Base-by-base conservation (phyloP, 2,888 invertebrate genomes). In the Bombyx huttoni region DNA sequence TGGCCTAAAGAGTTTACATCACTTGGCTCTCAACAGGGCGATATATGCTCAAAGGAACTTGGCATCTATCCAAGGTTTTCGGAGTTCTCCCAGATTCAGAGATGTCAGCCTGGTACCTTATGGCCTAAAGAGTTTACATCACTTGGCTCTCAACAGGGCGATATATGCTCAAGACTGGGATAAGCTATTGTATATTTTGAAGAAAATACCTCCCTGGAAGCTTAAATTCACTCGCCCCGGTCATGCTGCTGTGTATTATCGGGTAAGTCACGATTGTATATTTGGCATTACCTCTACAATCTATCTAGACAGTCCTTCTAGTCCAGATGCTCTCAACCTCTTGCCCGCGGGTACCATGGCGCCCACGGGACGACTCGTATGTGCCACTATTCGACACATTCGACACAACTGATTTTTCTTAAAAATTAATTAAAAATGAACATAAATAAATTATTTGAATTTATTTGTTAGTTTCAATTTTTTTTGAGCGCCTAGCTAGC, bases 131-230 rank as follows among this genome's bases (percentile, higher is more conserved):
- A 60, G 62, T 9, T 54, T 55, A 0, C 70, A 64, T 49, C 62
- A 74, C 9, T 50, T 64, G 8, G 72, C 75, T 0, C 51, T 81
- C 24, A 63, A 68, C 45, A 67, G 64, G 13, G 84, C 88, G 0
- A 71, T 87, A 10, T 81, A 84, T 48, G 65, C 76, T 0, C 88
- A 88, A 13, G 68, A 85, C 52, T 88, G 87, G 87, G 73, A 83
- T 51, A 79, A 76, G 52, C 58, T 87, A 1, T 51, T 79, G 14
- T 83, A 75, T 55, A 56, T 88, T 8, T 56, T 88, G 46, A 78
- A 70, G 53, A 79, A 76, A 52, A 70, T 73, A 3, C 81, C 84
- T 0, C 70, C 73, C 0, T 79, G 75, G 73, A 70, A 78, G 52
- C 75, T 80, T 56, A 52, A 57, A 1, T 55, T 53, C 40, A 53